These are phyloP conservation scores for Hippolais icterina DNA, from an alignment of 2,113 vertebrate species.

Conservation along the genomic window DNA sequence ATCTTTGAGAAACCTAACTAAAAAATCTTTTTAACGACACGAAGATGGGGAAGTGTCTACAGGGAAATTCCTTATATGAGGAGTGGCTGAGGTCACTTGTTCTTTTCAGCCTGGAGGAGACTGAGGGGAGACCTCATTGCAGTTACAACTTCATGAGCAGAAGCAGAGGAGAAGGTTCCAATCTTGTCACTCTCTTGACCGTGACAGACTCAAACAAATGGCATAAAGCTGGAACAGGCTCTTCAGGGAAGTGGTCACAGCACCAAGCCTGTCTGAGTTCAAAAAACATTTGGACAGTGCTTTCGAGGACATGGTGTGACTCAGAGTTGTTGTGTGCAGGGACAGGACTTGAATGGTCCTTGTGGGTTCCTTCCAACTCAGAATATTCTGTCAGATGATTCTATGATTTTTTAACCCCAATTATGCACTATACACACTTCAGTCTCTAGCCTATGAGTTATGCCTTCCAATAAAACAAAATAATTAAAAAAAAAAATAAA, in stretches of 20 bases:
- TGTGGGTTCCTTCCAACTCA: neutral
- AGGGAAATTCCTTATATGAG: neutral
- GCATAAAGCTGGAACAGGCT: neutral
- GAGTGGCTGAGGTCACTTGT: neutral
- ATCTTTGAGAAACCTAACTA: neutral
- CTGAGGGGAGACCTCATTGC: neutral
- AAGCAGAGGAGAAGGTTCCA: neutral
- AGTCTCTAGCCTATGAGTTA: neutral
- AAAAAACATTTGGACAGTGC: neutral
- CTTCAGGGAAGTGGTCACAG: neutral
- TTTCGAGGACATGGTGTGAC: neutral
- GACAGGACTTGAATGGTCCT: neutral
- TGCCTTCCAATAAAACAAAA: neutral
- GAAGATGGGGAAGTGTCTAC: neutral
- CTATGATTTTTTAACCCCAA: neutral
- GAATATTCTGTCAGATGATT: neutral
- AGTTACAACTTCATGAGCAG: neutral
- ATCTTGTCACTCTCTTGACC: neutral
- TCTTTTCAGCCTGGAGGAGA: neutral
- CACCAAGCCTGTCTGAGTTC: neutral
- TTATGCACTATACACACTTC: neutral
- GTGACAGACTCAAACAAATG: neutral
- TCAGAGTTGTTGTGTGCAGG: neutral
- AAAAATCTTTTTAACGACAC: neutral
- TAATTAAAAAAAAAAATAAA: neutral